Percentiles rank a stretch among this genome's conserved stretches.
Evolutionary conservation across 2,888 invertebrate genomes (phyloP).

Genomic region (Luffia ferchaultella): DNA sequence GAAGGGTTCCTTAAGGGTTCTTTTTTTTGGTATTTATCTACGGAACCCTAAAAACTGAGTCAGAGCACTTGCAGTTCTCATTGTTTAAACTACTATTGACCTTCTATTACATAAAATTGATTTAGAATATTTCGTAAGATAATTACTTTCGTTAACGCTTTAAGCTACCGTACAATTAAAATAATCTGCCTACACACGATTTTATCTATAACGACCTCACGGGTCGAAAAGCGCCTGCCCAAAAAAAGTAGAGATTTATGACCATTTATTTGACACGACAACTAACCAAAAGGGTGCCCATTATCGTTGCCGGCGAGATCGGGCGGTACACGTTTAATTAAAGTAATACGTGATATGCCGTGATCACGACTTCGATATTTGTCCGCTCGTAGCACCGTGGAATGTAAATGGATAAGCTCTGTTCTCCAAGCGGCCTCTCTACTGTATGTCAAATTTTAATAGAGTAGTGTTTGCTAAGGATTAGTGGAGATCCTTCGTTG

Average conservation of each 20-base stretch:
- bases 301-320: conserved; percentile 4
- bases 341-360: conserved; percentile 15
- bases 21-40: no score
- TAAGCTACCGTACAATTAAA: neutral
- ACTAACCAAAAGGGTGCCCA: conserved; percentile 20
- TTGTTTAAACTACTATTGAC: no score
- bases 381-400: neutral
- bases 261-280: conserved; percentile 20
- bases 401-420: neutral
- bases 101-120: no score
- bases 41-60: no score
- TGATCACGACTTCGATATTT: conserved; percentile 15
- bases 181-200: neutral
- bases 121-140: neutral
- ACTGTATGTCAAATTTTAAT: no score
- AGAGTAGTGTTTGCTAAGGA: no score
- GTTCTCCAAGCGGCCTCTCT: neutral
- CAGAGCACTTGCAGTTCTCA: no score
- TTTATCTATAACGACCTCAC: neutral
- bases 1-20: no score
- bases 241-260: neutral
- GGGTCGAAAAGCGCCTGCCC: neutral
- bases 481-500: no score
- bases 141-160: neutral
- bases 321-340: conserved; percentile 10